Base-by-base conservation (phyloP, 2,797 vertebrate species). In the Gymnothorax reevesii region DNA sequence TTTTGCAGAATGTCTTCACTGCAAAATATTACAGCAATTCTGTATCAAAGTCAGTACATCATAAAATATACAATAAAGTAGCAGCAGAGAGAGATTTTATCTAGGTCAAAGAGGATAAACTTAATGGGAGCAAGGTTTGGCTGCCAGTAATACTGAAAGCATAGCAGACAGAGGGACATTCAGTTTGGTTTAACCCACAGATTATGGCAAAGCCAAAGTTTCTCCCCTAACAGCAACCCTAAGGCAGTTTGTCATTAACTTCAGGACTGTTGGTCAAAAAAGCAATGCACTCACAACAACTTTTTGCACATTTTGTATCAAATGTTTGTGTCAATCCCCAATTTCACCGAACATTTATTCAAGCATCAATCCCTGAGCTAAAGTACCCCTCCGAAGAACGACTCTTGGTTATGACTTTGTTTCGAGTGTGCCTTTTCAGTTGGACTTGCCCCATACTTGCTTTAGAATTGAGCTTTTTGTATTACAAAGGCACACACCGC, bases 321-420 rank as follows among this genome's bases (percentile, higher is more conserved):
- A 42, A 42, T 42, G 33, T 42, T 42, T 42, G 33, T 42, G 33
- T 42, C 33, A 13, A 17, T 4, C 73, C 71, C 33, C 5, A 15
- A 73, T 77, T 42, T 77, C 73, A 49, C 83, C 60, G 84, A 52
- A 62, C 59, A 12, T 83, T 85, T 83, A 82, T 87, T 85, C 55
- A 6, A 88, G 90, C 62, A 64, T 85, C 89, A 82, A 83, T 87
- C 42, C 77, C 88, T 85, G 33, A 9, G 22, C 8, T 90, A 88
- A 90, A 90, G 87, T 87, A 87, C 84, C 88, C 80, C 85, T 82
- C 73, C 88, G 88, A 25, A 25, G 83, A 89, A 79, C 79, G 88
- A 86, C 85, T 87, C 85, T 84, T 83, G 83, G 85, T 91, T 91
- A 90, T 91, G 89, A 87, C 88, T 84, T 90, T 87, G 7, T 83